Percentiles rank a stretch among this genome's conserved stretches.
These are phyloP conservation scores for Marasmarcha lunaedactyla DNA, from an alignment of 2,888 invertebrate genomes.

Conservation along the genomic window DNA sequence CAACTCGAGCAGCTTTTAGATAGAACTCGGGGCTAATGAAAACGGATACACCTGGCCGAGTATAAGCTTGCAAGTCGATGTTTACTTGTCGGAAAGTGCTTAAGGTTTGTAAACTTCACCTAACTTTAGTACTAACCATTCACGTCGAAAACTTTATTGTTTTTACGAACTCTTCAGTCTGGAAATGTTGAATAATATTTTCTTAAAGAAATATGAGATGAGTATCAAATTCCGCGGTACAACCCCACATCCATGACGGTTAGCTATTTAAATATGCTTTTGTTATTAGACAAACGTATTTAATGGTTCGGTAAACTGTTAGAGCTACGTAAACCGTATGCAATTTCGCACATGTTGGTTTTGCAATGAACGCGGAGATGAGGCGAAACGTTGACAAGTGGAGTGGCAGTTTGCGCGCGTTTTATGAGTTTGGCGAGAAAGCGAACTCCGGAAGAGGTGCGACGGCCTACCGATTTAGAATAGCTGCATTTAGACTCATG, in stretches of 20 bases:
- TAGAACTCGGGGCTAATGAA: slow-evolving; percentile 12
- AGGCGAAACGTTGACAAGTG: slow-evolving; percentile 41
- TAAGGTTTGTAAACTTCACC: too few species aligned
- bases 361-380: slow-evolving; percentile 27
- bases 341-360: slow-evolving; percentile 39
- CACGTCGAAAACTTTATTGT: too few species aligned
- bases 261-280: neutral
- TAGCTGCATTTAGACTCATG: slow-evolving; percentile 55
- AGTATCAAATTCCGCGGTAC: neutral
- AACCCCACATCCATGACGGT: neutral
- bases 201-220: too few species aligned
- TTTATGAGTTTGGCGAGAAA: slow-evolving; percentile 57
- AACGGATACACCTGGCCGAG: slow-evolving; percentile 11
- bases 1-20: slow-evolving; percentile 19
- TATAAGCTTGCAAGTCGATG: slow-evolving; percentile 8
- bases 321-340: slow-evolving; percentile 36
- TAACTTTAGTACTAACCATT: too few species aligned
- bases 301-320: slow-evolving; percentile 43
- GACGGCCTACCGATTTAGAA: slow-evolving; percentile 54
- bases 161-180: too few species aligned
- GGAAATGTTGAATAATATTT: too few species aligned
- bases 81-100: slow-evolving; percentile 4
- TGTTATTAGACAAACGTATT: slow-evolving; percentile 19
- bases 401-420: slow-evolving; percentile 53
- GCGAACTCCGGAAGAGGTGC: slow-evolving; percentile 50